These are phyloP conservation scores for Heterodera schachtii DNA, from an alignment of 1,140 invertebrate species.

Conservation along the genomic window DNA sequence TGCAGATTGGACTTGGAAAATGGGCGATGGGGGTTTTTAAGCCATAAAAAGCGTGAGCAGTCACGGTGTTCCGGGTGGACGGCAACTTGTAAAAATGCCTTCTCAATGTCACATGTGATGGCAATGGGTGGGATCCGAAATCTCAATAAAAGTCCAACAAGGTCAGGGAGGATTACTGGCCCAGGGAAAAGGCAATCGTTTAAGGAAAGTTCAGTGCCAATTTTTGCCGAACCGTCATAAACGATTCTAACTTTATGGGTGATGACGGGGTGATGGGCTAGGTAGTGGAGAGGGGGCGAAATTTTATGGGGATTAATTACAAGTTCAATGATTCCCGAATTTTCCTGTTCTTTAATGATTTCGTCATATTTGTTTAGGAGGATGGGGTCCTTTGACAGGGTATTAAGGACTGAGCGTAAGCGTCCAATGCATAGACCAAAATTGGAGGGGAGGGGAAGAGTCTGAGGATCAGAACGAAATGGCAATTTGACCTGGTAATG, in stretches of 20 bases:
- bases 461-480: background rate
- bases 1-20: background rate
- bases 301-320: background rate
- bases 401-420: background rate
- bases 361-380: background rate
- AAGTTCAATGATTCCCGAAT: conserved; percentile 17
- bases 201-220: background rate
- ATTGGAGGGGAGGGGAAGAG: conserved; percentile 5
- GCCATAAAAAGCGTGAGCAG: conserved; percentile 32
- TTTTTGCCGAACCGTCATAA: conserved; percentile 15
- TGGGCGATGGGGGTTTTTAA: conserved; percentile 16
- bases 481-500: conserved; percentile 17
- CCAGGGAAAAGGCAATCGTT: conserved; percentile 14
- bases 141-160: background rate
- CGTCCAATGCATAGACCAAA: conserved; percentile 7
- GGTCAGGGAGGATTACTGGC: background rate
- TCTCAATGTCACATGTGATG: conserved; percentile 2
- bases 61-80: conserved; percentile 32
- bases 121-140: conserved; percentile 19
- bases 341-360: conserved; percentile 1
- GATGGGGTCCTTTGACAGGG: background rate
- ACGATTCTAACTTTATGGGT: conserved; percentile 5
- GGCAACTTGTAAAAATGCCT: conserved; percentile 24
- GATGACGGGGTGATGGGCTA: conserved; percentile 10
- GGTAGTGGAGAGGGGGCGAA: background rate